A percentile compares a stretch with the other conserved stretches of the same genome.
These are phyloP conservation scores for Auanema sp. DNA, from an alignment of 2,888 invertebrate genomes.

Conservation along the genomic window DNA sequence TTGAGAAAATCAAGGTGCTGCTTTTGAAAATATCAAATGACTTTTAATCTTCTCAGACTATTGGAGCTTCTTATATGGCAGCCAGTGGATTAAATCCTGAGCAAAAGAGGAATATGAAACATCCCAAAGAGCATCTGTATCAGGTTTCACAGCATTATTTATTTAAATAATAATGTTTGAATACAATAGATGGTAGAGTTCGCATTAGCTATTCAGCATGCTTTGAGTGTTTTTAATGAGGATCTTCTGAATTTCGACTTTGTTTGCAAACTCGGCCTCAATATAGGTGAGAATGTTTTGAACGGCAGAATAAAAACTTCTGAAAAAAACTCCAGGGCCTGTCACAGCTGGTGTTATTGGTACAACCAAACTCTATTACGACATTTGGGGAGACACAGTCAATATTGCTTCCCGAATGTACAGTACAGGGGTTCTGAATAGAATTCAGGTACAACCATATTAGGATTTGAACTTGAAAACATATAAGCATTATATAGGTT, in stretches of 20 bases:
- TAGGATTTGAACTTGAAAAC: constrained; percentile 1
- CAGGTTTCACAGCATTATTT: constrained; percentile 32
- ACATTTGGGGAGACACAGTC: constrained; percentile 98
- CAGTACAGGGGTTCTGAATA: constrained; percentile 84
- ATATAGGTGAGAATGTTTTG: constrained; percentile 71
- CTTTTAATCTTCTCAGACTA: constrained; percentile 21
- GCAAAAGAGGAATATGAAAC: constrained; percentile 70
- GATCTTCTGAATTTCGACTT: constrained; percentile 87
- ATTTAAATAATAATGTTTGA: constrained; percentile 23
- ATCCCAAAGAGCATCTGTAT: constrained; percentile 63
- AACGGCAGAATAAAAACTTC: neutral
- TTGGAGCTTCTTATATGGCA: constrained; percentile 87
- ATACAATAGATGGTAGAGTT: constrained; percentile 81
- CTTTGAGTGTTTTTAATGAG: constrained; percentile 83
- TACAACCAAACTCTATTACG: constrained; percentile 90
- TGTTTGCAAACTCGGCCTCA: constrained; percentile 74
- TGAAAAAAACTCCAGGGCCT: constrained; percentile 72
- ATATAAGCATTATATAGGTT: constrained; percentile 40
- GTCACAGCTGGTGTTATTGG: constrained; percentile 89
- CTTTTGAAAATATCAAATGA: no score
- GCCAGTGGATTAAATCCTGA: constrained; percentile 89
- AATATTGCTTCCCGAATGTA: constrained; percentile 97
- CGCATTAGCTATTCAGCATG: constrained; percentile 84
- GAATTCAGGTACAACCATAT: constrained; percentile 70
- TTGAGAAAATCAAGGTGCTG: constrained; percentile 94